Base-by-base conservation (phyloP, 2,888 invertebrate species). In the Acanthosepion esculentum region DNA sequence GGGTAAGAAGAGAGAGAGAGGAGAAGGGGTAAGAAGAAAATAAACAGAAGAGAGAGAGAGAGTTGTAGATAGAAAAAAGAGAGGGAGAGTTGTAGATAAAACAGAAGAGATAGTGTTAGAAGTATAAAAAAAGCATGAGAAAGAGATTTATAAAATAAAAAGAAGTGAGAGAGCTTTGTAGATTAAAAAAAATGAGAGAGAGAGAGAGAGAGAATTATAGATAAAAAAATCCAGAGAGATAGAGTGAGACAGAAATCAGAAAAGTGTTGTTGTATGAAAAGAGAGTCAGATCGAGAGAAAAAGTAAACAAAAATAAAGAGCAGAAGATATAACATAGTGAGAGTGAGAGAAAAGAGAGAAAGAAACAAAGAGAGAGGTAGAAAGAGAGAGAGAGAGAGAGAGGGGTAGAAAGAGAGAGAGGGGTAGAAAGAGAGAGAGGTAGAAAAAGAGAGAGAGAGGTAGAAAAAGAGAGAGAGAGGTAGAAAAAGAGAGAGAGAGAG, bases 361-460 rank as follows among this genome's bases (percentile, higher is more conserved):
- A 92, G 41, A 92, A 12, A n/a, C 2, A 15, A 23, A 92, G 48
- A 48, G 10, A 92, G 92, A 94, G 41, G 41, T 20, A 91, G 29
- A 55, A 23, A 23, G 48, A 53, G 41, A 41, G 92, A 55, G 29
- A 26, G 0, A 92, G 48, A 53, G 41, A 41, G 92, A 55, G 29
- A 26, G 0, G 59, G 48, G n/a, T 91, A 94, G 94, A 55, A 91
- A 50, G 91, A 92, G 94, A 92, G 41, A 12, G 29, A 92, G 33
- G 6, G 20, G 33, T 23, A 48, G 41, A 41, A n/a, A 41, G 12
- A 92, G 48, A 10, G 6, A 1, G 1, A 41, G 15, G 41, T 6
- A 23, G 41, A 41, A 3, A 41, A 41, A 41, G 41, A 92, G 12
- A 23, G 41, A 41, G 41, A 41, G 3, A 41, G 41, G n/a, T n/a